Base-by-base conservation (phyloP, 2,888 invertebrate species). In the Amphipoea oculea region DNA sequence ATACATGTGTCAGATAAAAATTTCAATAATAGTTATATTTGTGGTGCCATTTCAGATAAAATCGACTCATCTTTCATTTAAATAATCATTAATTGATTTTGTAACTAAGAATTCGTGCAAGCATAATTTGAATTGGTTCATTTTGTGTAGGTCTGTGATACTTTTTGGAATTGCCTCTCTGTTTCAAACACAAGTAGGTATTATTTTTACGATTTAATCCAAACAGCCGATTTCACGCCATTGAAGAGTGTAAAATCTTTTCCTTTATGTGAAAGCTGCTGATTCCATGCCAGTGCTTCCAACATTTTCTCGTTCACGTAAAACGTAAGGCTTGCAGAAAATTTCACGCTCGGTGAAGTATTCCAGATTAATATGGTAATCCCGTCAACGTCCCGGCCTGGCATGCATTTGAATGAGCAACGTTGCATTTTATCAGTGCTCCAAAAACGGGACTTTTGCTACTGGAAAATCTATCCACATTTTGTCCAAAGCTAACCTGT, bases 291-390 rank as follows among this genome's bases (percentile, higher is more conserved):
- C 65, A 70, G 54, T 75, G 57, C 51, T 36, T 40, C 42, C 63
- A 7, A 63, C 20, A 68, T 84, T 70, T 82, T 75, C 75, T 42
- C n/a, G 20, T 36, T n/a, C 40, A 11, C 45, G 63, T 68, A 45
- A 67, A 82, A 82, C 62, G 74, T 36, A 75, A 57, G 82, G 71
- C 76, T 29, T 67, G 68, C 82, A 70, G 69, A 74, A 76, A 63
- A 66, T 86, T 82, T 83, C 62, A 62, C 60, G 69, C 65, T 79
- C 48, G 67, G 40, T 62, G 36, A 40, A 86, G 69, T 60, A 77
- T 73, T 76, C 57, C 60, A 86, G 76, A 86, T 88, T 86, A 86
- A 77, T 77, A 86, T 86, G 86, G 66, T 86, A 86, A 86, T 82
- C 54, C 40, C 65, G 63, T 86, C 74, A 71, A 48, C 82, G 67